A percentile compares a stretch with the other conserved stretches of the same genome.
Conservation (phyloP, 2,113 vertebrate species). For the Romanogobio albipinnatus region DNA sequence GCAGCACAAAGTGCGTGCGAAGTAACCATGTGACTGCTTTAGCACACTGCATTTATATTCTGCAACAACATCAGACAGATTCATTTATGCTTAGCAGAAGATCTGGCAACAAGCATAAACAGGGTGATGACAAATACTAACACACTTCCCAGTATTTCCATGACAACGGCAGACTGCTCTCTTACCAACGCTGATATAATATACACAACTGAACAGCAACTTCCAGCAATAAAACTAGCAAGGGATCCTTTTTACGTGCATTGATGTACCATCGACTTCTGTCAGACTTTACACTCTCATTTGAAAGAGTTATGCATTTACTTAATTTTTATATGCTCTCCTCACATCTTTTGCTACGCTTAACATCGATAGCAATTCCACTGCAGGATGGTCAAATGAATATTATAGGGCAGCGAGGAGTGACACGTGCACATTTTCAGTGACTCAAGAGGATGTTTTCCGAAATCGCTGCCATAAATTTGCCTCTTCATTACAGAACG, state of each 20-base stretch:
- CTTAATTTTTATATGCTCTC: slow-evolving; percentile 5
- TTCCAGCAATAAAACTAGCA: slow-evolving; percentile 7
- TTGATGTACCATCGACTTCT: neutral
- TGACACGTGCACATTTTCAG: slow-evolving; percentile 31
- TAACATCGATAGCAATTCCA: slow-evolving; percentile 20
- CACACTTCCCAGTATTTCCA: slow-evolving; percentile 9
- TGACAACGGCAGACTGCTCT: slow-evolving; percentile 35
- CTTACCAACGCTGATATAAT: neutral
- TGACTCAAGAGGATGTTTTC: slow-evolving; percentile 24
- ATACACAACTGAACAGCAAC: neutral
- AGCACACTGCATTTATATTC: neutral
- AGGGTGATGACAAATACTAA: slow-evolving; percentile 26
- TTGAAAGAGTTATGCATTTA: slow-evolving; percentile 29
- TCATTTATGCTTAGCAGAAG: slow-evolving; percentile 5
- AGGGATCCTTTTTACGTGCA: slow-evolving; percentile 5
- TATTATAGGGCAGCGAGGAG: neutral
- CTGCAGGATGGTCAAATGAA: neutral
- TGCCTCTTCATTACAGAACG: slow-evolving; percentile 37
- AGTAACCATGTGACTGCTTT: neutral
- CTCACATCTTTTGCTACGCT: neutral
- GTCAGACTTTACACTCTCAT: slow-evolving; percentile 19
- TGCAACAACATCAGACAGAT: slow-evolving; percentile 17
- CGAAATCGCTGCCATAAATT: slow-evolving; percentile 32
- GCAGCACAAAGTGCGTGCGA: neutral
- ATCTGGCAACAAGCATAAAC: slow-evolving; percentile 19